Conservation (phyloP, 2,888 invertebrate species). For the Rotaria sp. region DNA sequence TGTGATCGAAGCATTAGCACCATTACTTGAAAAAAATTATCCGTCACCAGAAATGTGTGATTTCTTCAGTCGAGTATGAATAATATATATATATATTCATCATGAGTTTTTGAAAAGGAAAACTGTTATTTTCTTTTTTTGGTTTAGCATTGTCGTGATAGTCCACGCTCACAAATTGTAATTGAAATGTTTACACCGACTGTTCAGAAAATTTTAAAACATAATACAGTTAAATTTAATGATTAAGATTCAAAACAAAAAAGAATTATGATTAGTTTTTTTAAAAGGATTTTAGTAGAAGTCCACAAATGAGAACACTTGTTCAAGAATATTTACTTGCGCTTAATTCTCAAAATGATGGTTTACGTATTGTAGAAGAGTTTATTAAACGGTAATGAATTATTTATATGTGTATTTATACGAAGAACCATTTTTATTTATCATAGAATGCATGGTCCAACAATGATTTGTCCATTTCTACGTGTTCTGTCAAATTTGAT, state of each 20-base stretch:
- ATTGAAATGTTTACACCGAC: constrained; percentile 67
- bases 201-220: constrained; percentile 69
- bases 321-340: constrained; percentile 69
- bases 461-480: constrained; percentile 70
- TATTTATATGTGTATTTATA: constrained; percentile 24
- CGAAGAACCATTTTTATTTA: neutral
- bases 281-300: constrained; percentile 67
- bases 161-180: constrained; percentile 66
- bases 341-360: constrained; percentile 68
- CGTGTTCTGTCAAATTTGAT: constrained; percentile 72
- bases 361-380: constrained; percentile 64
- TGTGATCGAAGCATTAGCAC: constrained; percentile 60
- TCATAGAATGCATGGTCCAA: constrained; percentile 63
- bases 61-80: constrained; percentile 58
- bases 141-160: constrained; percentile 62
- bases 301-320: constrained; percentile 67
- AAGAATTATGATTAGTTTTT: constrained; percentile 38
- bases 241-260: neutral
- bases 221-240: constrained; percentile 62
- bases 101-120: no score
- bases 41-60: constrained; percentile 62
- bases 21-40: constrained; percentile 65
- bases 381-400: constrained; percentile 62
- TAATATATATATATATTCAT: no score
- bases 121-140: no score